These are phyloP conservation scores for Rhodeus uyekii DNA, from an alignment of 2,797 vertebrate genomes.

Conservation along the genomic window DNA sequence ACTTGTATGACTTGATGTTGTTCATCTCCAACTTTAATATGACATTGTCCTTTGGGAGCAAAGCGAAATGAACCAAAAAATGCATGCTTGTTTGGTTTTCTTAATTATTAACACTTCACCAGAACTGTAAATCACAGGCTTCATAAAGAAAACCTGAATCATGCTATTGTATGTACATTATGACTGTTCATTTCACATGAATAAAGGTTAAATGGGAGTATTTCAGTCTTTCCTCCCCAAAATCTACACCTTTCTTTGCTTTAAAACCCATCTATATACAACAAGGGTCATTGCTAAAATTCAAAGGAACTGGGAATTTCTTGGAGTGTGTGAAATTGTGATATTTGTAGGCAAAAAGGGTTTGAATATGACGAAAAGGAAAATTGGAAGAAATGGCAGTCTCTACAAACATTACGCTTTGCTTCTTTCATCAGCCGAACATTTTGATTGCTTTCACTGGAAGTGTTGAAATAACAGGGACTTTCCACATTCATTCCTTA, in stretches of 20 bases:
- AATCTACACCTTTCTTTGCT: neutral
- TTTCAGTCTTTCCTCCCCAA: neutral
- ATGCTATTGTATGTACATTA: neutral
- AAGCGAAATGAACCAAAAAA: conserved; percentile 24
- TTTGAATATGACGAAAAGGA: neutral
- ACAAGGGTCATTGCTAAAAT: neutral
- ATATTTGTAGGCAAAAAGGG: neutral
- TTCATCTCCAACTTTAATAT: conserved; percentile 23
- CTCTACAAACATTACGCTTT: neutral
- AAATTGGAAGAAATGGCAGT: conserved; percentile 3
- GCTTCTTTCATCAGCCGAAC: neutral
- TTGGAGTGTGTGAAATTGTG: neutral
- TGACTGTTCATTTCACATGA: neutral
- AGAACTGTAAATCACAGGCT: conserved; percentile 24
- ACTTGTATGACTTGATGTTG: conserved; percentile 17
- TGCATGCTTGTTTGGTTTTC: conserved; percentile 26
- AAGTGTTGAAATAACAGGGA: neutral
- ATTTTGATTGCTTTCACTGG: conserved; percentile 19
- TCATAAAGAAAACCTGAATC: conserved; percentile 28
- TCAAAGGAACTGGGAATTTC: neutral
- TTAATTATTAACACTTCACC: conserved; percentile 50
- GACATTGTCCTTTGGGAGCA: conserved; percentile 1
- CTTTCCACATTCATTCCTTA: neutral
- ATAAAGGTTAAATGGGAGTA: neutral
- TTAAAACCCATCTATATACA: neutral